Evolutionary conservation across 2,888 invertebrate genomes (phyloP).

Genomic region (Scelioninae gen. 1): DNA sequence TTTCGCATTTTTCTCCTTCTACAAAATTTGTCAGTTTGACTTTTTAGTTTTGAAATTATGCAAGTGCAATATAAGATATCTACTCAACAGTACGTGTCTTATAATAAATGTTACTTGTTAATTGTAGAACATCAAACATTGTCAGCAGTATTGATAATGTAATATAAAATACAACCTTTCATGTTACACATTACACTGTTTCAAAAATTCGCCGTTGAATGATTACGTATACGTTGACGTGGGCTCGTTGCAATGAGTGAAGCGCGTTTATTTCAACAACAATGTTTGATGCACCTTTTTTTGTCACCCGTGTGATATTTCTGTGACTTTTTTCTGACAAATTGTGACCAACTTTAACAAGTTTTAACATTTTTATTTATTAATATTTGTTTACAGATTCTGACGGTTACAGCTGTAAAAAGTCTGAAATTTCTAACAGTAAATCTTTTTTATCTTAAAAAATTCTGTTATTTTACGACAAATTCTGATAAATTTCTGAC

Average conservation of each 20-base stretch:
- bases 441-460: too few species aligned
- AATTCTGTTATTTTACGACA: too few species aligned
- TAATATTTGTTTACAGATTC: too few species aligned
- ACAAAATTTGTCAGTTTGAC: too few species aligned
- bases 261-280: slow-evolving; percentile 37
- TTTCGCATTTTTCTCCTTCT: slow-evolving; percentile 17
- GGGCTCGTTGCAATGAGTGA: not conserved
- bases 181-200: not conserved
- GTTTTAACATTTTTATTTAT: too few species aligned
- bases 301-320: too few species aligned
- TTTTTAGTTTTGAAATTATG: slow-evolving; percentile 45
- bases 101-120: slow-evolving; percentile 41
- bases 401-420: too few species aligned
- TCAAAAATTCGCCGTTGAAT: not conserved
- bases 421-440: too few species aligned
- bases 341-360: too few species aligned
- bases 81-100: slow-evolving; percentile 50
- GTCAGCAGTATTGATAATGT: slow-evolving; percentile 19
- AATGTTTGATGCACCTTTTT: slow-evolving; percentile 57
- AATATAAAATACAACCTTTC: slow-evolving; percentile 28
- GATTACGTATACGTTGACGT: not conserved
- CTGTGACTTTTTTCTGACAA: too few species aligned
- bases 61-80: slow-evolving; percentile 59
- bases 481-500: too few species aligned
- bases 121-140: slow-evolving; percentile 61